Evolutionary conservation across 2,797 vertebrate species (phyloP).

Genomic region (Setipinna tenuifilis): DNA sequence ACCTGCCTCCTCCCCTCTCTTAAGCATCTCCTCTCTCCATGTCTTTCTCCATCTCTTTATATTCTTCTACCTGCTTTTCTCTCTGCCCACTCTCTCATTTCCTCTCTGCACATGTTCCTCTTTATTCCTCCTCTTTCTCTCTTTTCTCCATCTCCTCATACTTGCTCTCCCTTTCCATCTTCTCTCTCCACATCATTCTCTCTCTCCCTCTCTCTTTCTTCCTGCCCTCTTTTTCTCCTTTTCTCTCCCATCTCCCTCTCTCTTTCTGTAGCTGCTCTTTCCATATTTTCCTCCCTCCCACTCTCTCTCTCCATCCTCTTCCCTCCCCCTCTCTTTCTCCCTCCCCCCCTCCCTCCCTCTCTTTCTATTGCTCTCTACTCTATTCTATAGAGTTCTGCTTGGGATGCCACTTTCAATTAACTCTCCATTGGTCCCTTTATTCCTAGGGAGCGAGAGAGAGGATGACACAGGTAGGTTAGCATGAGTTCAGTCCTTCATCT

Average conservation of each 20-base stretch:
- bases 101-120: neutral
- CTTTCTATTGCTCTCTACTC: neutral
- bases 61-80: neutral
- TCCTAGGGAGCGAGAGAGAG: conserved; percentile 21
- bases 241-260: neutral
- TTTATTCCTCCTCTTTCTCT: neutral
- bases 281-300: neutral
- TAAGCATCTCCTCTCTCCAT: neutral
- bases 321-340: neutral
- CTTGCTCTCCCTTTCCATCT: neutral
- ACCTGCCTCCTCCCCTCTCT: neutral
- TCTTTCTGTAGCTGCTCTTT: neutral
- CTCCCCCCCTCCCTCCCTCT: neutral
- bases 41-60: neutral
- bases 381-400: neutral
- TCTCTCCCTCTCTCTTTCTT: neutral
- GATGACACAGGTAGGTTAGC: conserved; percentile 22
- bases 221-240: neutral
- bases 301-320: neutral
- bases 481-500: conserved; percentile 16
- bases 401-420: conserved; percentile 9
- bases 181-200: neutral
- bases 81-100: neutral
- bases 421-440: conserved; percentile 10
- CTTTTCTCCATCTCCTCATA: neutral